These are phyloP conservation scores for Orthonevra nobilis DNA, from an alignment of 2,888 invertebrate genomes.

Conservation along the genomic window DNA sequence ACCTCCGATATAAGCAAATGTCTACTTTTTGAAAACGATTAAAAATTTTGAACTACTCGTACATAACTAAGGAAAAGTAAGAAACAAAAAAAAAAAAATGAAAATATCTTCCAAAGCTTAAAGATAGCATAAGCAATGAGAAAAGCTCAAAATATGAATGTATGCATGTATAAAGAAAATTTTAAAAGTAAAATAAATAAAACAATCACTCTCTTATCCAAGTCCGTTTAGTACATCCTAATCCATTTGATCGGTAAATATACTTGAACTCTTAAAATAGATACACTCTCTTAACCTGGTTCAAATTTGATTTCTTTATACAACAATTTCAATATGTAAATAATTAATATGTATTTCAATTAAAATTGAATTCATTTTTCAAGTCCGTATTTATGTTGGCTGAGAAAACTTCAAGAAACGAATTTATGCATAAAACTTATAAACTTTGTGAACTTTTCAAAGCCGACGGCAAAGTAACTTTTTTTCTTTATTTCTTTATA, in stretches of 20 bases:
- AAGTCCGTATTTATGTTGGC: too few species aligned
- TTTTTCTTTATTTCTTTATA: too few species aligned
- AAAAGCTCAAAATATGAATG: constrained; percentile 22
- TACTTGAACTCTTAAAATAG: constrained; percentile 26
- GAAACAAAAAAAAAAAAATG: neutral
- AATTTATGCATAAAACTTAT: too few species aligned
- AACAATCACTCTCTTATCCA: constrained; percentile 32
- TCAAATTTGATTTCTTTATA: too few species aligned
- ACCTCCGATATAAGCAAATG: constrained; percentile 32
- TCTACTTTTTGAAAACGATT: constrained; percentile 33
- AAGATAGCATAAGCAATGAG: constrained; percentile 21
- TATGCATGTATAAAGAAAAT: constrained; percentile 30
- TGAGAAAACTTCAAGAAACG: too few species aligned
- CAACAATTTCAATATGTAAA: too few species aligned
- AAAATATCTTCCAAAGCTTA: constrained; percentile 9
- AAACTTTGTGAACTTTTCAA: too few species aligned
- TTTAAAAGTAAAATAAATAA: too few species aligned
- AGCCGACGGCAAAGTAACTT: too few species aligned
- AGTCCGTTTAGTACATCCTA: constrained; percentile 31
- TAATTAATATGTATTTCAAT: too few species aligned
- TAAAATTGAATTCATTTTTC: too few species aligned
- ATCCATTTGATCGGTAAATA: constrained; percentile 25
- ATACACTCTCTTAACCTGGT: constrained; percentile 24
- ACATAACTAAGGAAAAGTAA: too few species aligned
- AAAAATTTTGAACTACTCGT: constrained; percentile 23